Evolutionary conservation across 1,140 invertebrate genomes (phyloP), one percentile per base, ranked within the genome.

Genomic region (Teleogryllus occipitalis): DNA sequence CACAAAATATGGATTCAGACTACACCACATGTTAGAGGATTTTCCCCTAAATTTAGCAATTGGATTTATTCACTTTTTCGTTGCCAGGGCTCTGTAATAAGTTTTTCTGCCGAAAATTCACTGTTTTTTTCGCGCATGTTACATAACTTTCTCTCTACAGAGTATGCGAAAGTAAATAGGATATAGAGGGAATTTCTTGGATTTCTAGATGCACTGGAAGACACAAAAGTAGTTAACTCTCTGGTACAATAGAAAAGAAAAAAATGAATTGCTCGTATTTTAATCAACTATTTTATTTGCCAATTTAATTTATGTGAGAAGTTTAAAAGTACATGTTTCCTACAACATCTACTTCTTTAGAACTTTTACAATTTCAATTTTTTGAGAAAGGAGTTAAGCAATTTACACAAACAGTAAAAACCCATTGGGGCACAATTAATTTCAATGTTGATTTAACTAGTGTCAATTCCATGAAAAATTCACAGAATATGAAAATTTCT

Each of bases 291-390:
- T 65, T 65, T 65, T 65, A 65, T 65, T 65, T 65, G 54, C 54
- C 54, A 65, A 65, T 65, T 65, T 65, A 65, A 65, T 65, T 65
- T 65, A 65, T 14, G 54, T 65, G 54, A 65, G 54, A 65, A 65
- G 18, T 65, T 65, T 65, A 65, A 65, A 65, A 65, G 54, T 65
- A 65, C 54, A 65, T 18, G 54, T 14, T 65, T 65, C 54, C 54
- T 65, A 65, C 54, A 65, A 65, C 54, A 65, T 65, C 18, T 65
- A 65, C 18, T 18, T 65, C 54, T 14, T 65, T 10, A 65, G 54
- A 65, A 18, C 54, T 65, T 65, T 10, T 65, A 65, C 54, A 65
- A 65, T 65, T 65, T 65, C 18, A 10, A 65, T 65, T 65, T 65
- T 10, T 65, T 39, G 27, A 39, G 27, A 39, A 39, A 65, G 54